A percentile compares a stretch with the other conserved stretches of the same genome.
Conservation (phyloP, 92 coral and sea anemone species). For the Actinernus sp. region DNA sequence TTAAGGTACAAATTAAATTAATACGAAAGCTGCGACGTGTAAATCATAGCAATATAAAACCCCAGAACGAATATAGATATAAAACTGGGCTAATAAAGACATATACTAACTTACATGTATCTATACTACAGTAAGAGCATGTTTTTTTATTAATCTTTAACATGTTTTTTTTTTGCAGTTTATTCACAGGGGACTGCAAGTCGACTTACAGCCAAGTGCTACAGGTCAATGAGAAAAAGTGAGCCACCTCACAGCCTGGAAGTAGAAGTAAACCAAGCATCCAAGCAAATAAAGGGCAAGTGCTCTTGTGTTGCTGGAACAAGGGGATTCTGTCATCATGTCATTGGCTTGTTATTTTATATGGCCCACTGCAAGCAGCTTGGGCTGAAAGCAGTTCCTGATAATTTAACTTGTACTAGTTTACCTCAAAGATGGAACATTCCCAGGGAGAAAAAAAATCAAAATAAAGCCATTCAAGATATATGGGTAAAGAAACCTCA, state of each 20-base stretch:
- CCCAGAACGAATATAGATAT: too few species aligned
- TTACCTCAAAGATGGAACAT: constrained; percentile 49
- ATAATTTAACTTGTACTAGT: constrained; percentile 62
- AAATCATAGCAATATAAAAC: too few species aligned
- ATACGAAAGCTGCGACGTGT: too few species aligned
- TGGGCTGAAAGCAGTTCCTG: constrained; percentile 38
- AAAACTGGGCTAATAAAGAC: too few species aligned
- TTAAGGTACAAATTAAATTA: too few species aligned
- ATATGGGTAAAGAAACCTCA: constrained; percentile 47
- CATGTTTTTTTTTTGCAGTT: too few species aligned
- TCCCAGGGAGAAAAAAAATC: constrained; percentile 44
- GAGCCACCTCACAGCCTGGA: constrained; percentile 44
- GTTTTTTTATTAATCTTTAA: too few species aligned
- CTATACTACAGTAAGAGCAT: too few species aligned
- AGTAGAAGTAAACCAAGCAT: too few species aligned
- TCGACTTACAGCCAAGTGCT: constrained; percentile 42
- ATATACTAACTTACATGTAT: too few species aligned
- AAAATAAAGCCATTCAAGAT: constrained; percentile 19
- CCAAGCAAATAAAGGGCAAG: constrained; percentile 11
- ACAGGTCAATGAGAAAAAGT: constrained; percentile 51
- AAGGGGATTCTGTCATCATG: constrained; percentile 53
- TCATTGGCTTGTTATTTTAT: constrained; percentile 34
- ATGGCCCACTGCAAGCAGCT: constrained; percentile 57
- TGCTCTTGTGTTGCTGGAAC: constrained; percentile 63
- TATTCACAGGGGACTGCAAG: too few species aligned